Evolutionary conservation across 92 coral and sea anemone species (phyloP).

Genomic region (Pocillopora meandrina): DNA sequence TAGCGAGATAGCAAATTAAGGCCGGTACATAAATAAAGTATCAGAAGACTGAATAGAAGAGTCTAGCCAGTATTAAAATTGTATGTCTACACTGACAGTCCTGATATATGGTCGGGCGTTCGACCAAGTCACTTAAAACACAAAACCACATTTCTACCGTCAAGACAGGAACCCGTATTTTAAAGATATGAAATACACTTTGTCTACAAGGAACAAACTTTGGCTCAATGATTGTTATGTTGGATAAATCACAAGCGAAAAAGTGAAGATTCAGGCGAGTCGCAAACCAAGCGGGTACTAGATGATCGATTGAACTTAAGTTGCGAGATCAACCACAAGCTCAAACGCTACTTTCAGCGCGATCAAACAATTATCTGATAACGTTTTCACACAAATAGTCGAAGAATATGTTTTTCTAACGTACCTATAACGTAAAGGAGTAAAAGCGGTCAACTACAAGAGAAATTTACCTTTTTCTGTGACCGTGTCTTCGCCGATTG

Average conservation of each 20-base stretch:
- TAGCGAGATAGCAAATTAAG: too few species aligned
- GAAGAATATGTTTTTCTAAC: conserved; percentile 22
- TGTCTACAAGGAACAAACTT: conserved; percentile 1
- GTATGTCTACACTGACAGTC: too few species aligned
- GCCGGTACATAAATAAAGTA: too few species aligned
- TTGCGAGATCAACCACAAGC: conserved; percentile 22
- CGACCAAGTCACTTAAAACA: too few species aligned
- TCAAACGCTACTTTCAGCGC: conserved; percentile 6
- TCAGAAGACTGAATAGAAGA: too few species aligned
- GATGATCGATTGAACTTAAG: not conserved
- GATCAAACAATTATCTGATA: not conserved
- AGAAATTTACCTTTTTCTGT: conserved; percentile 39
- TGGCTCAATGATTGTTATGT: not conserved
- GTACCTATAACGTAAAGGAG: not conserved
- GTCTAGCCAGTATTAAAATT: too few species aligned
- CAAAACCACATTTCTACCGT: too few species aligned
- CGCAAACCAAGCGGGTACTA: conserved; percentile 12
- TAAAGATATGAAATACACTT: not conserved
- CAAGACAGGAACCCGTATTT: too few species aligned
- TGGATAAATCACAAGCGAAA: not conserved
- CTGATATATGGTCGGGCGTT: too few species aligned
- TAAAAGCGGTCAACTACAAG: not conserved
- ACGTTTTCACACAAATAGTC: conserved; percentile 20
- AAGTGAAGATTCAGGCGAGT: not conserved
- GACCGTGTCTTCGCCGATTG: conserved; percentile 16